Evolutionary conservation across 2,888 invertebrate genomes (phyloP).

Genomic region (Argyra leucocephala): DNA sequence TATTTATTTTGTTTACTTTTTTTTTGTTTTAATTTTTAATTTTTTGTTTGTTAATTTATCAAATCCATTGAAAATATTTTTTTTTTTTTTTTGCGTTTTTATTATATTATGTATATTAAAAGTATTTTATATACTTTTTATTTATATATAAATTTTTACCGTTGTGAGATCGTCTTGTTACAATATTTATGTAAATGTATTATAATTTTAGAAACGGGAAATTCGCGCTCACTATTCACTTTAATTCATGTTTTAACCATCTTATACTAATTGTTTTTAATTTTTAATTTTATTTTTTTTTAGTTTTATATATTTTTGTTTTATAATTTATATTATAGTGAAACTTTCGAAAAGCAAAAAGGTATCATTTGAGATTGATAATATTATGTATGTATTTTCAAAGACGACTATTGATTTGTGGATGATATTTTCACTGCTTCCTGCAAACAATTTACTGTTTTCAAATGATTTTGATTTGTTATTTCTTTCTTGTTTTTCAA

Average conservation of each 20-base stretch:
- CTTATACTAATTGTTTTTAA: not conserved
- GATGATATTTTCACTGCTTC: no score
- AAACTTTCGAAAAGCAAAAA: not conserved
- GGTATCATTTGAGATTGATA: no score
- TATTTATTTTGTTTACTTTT: no score
- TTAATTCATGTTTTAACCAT: not conserved
- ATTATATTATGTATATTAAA: not conserved
- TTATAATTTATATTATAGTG: not conserved
- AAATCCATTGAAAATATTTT: constrained; percentile 3
- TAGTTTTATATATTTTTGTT: not conserved
- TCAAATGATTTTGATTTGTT: no score
- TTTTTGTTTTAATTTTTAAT: not conserved
- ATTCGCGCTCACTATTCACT: not conserved
- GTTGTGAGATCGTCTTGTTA: not conserved
- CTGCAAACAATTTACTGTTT: no score
- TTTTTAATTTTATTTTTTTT: not conserved
- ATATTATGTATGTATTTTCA: no score
- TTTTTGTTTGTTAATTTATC: not conserved
- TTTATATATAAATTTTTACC: not conserved
- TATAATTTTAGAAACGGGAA: not conserved
- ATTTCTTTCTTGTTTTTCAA: no score
- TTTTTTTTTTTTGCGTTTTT: not conserved
- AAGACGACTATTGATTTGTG: no score
- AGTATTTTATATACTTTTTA: not conserved
- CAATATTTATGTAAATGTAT: not conserved